phyloP scores from a whole-genome alignment of 64 coral and sea anemone species.

The Pocillopora damicornis region DNA sequence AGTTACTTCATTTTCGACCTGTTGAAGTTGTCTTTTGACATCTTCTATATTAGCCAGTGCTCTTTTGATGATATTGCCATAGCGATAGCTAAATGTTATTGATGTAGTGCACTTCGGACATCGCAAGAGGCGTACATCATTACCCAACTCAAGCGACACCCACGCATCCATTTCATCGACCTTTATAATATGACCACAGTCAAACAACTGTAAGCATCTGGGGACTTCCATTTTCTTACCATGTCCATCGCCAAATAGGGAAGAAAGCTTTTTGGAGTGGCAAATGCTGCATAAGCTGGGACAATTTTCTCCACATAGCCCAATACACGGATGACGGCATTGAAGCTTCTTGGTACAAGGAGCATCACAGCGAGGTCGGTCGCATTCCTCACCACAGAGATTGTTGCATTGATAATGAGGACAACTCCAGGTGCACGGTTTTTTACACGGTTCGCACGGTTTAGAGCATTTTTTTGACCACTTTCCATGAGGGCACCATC shows the following conservation, averaged over 20 bases:
- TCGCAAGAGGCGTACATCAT: neutral
- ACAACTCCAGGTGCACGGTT: constrained; percentile 53
- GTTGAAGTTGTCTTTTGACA: neutral
- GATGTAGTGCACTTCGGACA: constrained; percentile 38
- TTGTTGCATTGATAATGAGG: constrained; percentile 65
- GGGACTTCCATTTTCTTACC: constrained; percentile 11
- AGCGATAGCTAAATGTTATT: constrained; percentile 43
- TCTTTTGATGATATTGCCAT: constrained; percentile 23
- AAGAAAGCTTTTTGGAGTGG: constrained; percentile 11
- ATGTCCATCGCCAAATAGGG: constrained; percentile 1
- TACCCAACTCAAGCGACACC: neutral
- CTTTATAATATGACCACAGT: constrained; percentile 42
- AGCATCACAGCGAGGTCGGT: constrained; percentile 37
- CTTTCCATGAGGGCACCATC: constrained; percentile 41
- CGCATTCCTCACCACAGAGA: constrained; percentile 52
- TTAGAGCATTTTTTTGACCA: constrained; percentile 43
- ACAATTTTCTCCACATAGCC: constrained; percentile 62
- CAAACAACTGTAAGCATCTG: constrained; percentile 32
- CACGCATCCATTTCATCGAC: constrained; percentile 42
- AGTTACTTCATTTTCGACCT: neutral
- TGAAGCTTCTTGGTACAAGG: constrained; percentile 37
- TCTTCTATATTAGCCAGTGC: neutral
- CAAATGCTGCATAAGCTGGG: constrained; percentile 56
- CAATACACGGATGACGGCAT: constrained; percentile 61
- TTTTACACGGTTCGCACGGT: constrained; percentile 34